Evolutionary conservation across 1,140 invertebrate species (phyloP).

Genomic region (Drosophila truncata): DNA sequence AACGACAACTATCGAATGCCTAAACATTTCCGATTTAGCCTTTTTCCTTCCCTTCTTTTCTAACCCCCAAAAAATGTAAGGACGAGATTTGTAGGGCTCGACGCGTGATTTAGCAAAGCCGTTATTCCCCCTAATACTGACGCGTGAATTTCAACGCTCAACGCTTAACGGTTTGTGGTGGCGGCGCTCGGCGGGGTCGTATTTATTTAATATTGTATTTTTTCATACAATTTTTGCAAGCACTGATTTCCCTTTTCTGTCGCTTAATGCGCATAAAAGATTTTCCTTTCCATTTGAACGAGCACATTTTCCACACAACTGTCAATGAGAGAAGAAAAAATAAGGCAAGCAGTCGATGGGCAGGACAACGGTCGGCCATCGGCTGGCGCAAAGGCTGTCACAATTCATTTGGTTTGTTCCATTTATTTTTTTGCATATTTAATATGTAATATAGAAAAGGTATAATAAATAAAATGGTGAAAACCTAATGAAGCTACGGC

Average conservation of each 20-base stretch:
- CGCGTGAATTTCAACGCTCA: slow-evolving; percentile 82
- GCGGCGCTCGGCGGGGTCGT: slow-evolving; percentile 47
- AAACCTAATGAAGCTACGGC: slow-evolving; percentile 40
- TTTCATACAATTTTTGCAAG: slow-evolving; percentile 68
- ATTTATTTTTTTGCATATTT: slow-evolving; percentile 66
- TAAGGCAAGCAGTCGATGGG: slow-evolving; percentile 21
- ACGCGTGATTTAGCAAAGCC: slow-evolving; percentile 33
- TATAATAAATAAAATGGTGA: slow-evolving; percentile 23
- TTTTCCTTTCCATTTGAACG: slow-evolving; percentile 79
- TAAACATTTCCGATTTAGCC: slow-evolving; percentile 19
- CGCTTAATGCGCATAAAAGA: slow-evolving; percentile 84
- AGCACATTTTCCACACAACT: slow-evolving; percentile 82
- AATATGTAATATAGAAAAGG: slow-evolving; percentile 66
- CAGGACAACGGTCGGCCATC: slow-evolving; percentile 34
- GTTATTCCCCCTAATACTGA: slow-evolving; percentile 57
- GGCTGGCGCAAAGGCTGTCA: slow-evolving; percentile 58
- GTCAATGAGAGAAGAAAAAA: slow-evolving; percentile 59
- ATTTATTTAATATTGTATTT: slow-evolving; percentile 84
- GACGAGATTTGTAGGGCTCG: slow-evolving; percentile 5
- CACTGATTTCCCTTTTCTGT: slow-evolving; percentile 83
- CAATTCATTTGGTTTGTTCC: slow-evolving; percentile 65
- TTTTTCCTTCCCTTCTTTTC: slow-evolving; percentile 5
- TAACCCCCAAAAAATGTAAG: slow-evolving; percentile 21
- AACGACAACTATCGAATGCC: slow-evolving; percentile 6
- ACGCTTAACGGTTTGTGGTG: slow-evolving; percentile 81